phyloP scores from a whole-genome alignment of 2,113 vertebrate species.

The Otis tarda region DNA sequence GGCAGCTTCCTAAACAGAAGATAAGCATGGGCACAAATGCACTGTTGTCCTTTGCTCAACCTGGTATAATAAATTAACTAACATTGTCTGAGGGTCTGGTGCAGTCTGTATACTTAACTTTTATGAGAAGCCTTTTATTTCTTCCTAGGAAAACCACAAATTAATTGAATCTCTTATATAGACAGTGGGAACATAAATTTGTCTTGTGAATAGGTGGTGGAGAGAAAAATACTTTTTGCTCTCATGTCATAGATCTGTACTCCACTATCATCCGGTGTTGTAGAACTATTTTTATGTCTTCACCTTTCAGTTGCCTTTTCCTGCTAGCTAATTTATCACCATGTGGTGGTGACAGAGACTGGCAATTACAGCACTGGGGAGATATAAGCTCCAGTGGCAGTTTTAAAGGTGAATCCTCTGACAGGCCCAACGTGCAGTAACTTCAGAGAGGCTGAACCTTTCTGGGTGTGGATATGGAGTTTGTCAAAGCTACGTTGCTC shows the following conservation, averaged over 20 bases:
- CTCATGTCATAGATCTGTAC: rapidly evolving
- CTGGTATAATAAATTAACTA: neutral
- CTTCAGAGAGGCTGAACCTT: neutral
- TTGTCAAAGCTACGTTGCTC: neutral
- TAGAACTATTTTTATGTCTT: neutral
- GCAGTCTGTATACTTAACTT: neutral
- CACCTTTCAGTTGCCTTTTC: neutral
- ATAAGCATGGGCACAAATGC: neutral
- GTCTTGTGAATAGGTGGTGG: neutral
- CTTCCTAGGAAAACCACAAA: neutral
- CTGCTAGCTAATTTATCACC: neutral
- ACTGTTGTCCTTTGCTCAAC: neutral
- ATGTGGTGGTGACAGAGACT: neutral
- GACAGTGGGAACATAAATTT: neutral
- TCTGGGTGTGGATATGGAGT: neutral
- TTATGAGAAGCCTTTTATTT: neutral
- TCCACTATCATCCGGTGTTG: neutral
- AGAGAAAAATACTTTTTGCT: neutral
- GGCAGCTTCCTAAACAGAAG: neutral
- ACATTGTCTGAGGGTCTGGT: neutral
- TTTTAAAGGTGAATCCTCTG: neutral
- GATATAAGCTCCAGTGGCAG: neutral
- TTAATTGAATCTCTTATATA: neutral
- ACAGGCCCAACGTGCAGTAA: neutral
- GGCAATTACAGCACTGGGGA: neutral